These are phyloP conservation scores for Cosmia trapezina DNA, from an alignment of 2,888 invertebrate species.

Conservation along the genomic window DNA sequence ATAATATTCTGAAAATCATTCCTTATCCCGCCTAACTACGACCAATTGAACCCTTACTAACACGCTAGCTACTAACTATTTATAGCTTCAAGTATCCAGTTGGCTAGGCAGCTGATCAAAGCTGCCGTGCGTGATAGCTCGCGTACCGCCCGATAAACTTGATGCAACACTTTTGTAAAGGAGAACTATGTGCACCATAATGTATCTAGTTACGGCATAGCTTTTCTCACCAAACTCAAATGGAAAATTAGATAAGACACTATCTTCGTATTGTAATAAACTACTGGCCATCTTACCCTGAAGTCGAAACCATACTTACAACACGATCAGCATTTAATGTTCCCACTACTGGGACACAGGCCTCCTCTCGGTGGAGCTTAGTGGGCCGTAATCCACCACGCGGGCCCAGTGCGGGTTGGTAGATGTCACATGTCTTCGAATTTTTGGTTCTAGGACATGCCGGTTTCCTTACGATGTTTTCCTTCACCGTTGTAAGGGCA, in stretches of 20 bases:
- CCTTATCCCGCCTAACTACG: not conserved
- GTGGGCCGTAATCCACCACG: too few relatives aligned
- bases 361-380: too few relatives aligned
- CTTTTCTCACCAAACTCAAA: not conserved
- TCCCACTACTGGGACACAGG: too few relatives aligned
- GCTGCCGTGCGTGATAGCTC: constrained; percentile 47
- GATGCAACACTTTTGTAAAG: constrained; percentile 18
- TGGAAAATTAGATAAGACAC: not conserved
- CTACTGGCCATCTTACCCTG: not conserved
- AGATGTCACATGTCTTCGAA: too few relatives aligned
- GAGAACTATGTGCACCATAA: not conserved
- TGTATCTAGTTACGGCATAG: not conserved
- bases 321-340: too few relatives aligned
- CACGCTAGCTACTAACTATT: not conserved
- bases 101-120: constrained; percentile 55
- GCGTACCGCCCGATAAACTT: constrained; percentile 40
- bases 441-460: too few relatives aligned
- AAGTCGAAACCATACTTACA: not conserved
- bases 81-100: constrained; percentile 39
- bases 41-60: not conserved
- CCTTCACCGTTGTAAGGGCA: too few relatives aligned
- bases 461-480: too few relatives aligned
- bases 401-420: too few relatives aligned
- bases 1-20: not conserved
- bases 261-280: not conserved